These are phyloP conservation scores for Tenthredo notha DNA, from an alignment of 2,888 invertebrate species.

Conservation along the genomic window DNA sequence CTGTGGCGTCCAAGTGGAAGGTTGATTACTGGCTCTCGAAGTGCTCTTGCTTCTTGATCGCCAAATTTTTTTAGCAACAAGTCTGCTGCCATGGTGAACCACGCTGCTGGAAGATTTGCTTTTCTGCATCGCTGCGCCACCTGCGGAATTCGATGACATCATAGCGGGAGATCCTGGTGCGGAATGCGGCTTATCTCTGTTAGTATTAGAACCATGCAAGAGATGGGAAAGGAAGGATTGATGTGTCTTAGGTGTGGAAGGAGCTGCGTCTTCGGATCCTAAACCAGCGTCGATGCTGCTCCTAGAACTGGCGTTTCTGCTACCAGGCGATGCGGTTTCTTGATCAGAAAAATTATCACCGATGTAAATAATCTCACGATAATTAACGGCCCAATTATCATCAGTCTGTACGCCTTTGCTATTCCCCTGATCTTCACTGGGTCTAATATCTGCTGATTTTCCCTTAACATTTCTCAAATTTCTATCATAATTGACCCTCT, in stretches of 20 bases:
- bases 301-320: slow-evolving; percentile 80
- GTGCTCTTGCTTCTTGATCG: slow-evolving; percentile 91
- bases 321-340: slow-evolving; percentile 76
- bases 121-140: slow-evolving; percentile 90
- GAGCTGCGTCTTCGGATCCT: slow-evolving; percentile 77
- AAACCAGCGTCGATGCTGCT: slow-evolving; percentile 80
- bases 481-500: slow-evolving; percentile 92
- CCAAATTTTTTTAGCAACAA: slow-evolving; percentile 92
- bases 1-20: slow-evolving; percentile 91
- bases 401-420: slow-evolving; percentile 89
- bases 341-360: slow-evolving; percentile 70
- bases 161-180: slow-evolving; percentile 80
- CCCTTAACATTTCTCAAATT: slow-evolving; percentile 91
- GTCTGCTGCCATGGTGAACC: slow-evolving; percentile 85
- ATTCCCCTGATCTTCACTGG: slow-evolving; percentile 88
- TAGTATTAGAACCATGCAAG: slow-evolving; percentile 79
- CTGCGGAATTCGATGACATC: slow-evolving; percentile 79
- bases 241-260: slow-evolving; percentile 79
- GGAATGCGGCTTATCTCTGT: slow-evolving; percentile 79
- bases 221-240: slow-evolving; percentile 85
- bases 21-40: slow-evolving; percentile 82
- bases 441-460: slow-evolving; percentile 82
- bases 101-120: slow-evolving; percentile 94
- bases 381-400: slow-evolving; percentile 86
- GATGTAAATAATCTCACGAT: slow-evolving; percentile 79